Conservation (phyloP, 92 coral and sea anemone genomes). For the Pocillopora meandrina region DNA sequence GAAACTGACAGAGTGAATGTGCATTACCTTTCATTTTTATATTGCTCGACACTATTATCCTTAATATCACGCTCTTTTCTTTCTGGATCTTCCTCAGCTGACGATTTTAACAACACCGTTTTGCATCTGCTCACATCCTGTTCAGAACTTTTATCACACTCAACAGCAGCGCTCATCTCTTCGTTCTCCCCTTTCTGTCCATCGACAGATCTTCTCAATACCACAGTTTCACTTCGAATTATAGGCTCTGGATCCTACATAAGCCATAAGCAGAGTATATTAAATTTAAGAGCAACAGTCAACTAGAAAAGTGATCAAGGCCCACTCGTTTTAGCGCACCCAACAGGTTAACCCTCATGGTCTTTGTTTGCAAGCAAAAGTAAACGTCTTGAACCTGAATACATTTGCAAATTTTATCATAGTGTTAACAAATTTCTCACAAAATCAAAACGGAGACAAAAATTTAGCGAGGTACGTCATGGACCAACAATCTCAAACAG, state of each 20-base stretch:
- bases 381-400: too few species aligned
- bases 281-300: neutral
- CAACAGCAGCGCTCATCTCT: neutral
- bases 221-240: slow-evolving; percentile 79
- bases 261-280: neutral
- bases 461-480: neutral
- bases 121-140: slow-evolving; percentile 70
- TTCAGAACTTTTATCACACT: slow-evolving; percentile 5
- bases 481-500: neutral
- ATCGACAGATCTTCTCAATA: slow-evolving; percentile 56
- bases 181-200: slow-evolving; percentile 32
- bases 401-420: too few species aligned
- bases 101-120: slow-evolving; percentile 60
- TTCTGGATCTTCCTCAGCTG: slow-evolving; percentile 11
- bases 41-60: neutral
- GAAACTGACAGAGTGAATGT: neutral
- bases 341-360: too few species aligned
- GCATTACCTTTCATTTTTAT: slow-evolving; percentile 4
- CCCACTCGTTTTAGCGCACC: neutral
- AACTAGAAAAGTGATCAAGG: neutral
- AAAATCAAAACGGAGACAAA: neutral
- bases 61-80: neutral
- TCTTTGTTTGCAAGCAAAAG: too few species aligned
- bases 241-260: slow-evolving; percentile 58
- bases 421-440: neutral